phyloP scores from a whole-genome alignment of 2,113 vertebrate species.

The Thermophis baileyi region DNA sequence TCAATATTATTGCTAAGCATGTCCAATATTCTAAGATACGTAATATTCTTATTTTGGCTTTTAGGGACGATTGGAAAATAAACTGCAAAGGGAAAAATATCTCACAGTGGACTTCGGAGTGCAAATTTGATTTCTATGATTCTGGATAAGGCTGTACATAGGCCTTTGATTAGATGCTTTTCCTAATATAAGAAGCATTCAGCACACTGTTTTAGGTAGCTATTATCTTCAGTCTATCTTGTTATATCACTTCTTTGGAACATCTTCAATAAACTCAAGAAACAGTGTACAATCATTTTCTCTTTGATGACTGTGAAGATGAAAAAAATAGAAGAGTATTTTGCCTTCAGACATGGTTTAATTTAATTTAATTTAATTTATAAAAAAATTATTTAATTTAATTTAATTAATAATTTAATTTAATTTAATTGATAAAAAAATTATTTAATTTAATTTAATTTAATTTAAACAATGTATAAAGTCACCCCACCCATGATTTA shows the following conservation, averaged over 20 bases:
- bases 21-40: neutral
- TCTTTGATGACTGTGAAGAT: neutral
- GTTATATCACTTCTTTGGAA: neutral
- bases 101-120: neutral
- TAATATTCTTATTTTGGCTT: neutral
- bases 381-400: too few species aligned
- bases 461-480: too few species aligned
- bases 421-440: too few species aligned
- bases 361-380: too few species aligned
- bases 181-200: neutral
- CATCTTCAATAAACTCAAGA: neutral
- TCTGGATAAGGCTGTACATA: neutral
- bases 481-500: too few species aligned
- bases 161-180: neutral
- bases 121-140: neutral
- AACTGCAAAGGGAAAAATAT: neutral
- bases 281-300: neutral
- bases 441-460: too few species aligned
- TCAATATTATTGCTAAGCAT: neutral
- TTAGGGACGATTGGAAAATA: neutral
- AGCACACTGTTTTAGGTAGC: neutral
- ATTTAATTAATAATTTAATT: too few species aligned
- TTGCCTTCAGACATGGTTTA: neutral
- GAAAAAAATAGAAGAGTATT: neutral
- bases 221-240: neutral